Base-by-base conservation (phyloP, 1,140 invertebrate genomes). In the Drosophila kohkoa region DNA sequence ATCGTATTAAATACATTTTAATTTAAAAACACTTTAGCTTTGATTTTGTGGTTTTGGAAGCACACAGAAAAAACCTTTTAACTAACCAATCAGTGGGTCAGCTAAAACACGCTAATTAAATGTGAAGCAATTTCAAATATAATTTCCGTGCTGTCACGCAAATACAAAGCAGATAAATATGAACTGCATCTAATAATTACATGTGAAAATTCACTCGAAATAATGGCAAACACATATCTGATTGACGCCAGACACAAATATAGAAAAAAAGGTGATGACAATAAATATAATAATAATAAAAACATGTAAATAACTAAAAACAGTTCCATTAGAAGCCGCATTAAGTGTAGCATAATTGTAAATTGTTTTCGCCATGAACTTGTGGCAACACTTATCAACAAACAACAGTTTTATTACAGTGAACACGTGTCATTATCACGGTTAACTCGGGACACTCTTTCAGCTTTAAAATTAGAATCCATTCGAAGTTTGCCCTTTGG, bases 361-460 rank as follows among this genome's bases (percentile, higher is more conserved):
- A 80, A 89, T 89, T 78, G 77, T 57, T 83, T 83, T 89, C 67
- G 74, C 83, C 83, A 69, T 88, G 83, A 88, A 88, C 83, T 88
- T 88, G 83, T 55, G 73, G 51, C 59, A 75, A 59, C 66, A 63
- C 63, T 25, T 25, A 25, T 25, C 63, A 25, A 51, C 62, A 63
- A 25, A 54, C 62, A 63, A 25, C 20, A 63, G 45, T 70, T 70
- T 52, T 43, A 51, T 72, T 68, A 83, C 76, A 72, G 49, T 64
- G 63, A 67, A 71, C 75, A 75, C 82, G 82, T 68, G 82, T 70
- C 43, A 54, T 54, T 54, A 54, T 54, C 30, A 32, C 51, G 51
- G 32, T 35, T 52, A 58, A 16, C 35, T 70, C 28, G 62, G 62
- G 32, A 52, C 32, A 43, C 48, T 28, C 20, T 25, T 25, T 25